Conservation (phyloP, 2,797 vertebrate genomes). For the Crocidura indochinensis region DNA sequence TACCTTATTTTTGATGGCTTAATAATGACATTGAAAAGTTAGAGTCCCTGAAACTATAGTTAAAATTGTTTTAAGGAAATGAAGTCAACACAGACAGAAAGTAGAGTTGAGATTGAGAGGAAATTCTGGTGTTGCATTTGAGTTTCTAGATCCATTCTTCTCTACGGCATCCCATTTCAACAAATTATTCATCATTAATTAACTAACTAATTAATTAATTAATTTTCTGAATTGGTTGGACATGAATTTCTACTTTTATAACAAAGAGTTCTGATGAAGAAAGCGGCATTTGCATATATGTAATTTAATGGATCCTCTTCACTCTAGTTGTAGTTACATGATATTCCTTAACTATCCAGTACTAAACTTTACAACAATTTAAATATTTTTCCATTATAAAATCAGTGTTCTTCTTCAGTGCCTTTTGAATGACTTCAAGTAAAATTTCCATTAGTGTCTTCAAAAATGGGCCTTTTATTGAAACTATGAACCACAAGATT, state of each 20-base stretch:
- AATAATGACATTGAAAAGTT: background rate
- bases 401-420: conserved; percentile 67
- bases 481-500: conserved; percentile 62
- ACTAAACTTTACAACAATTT: conserved; percentile 66
- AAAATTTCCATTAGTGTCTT: conserved; percentile 72
- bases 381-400: conserved; percentile 63
- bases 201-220: background rate
- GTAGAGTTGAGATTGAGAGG: conserved; percentile 4
- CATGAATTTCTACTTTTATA: conserved; percentile 19
- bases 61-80: background rate
- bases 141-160: background rate
- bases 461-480: conserved; percentile 61
- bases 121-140: background rate
- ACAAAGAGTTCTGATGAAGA: conserved; percentile 39
- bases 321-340: conserved; percentile 13
- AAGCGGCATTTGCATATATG: conserved; percentile 43
- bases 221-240: conserved; percentile 49
- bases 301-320: conserved; percentile 33
- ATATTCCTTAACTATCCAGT: conserved; percentile 62
- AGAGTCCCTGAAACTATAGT: background rate
- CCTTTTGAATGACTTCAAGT: conserved; percentile 70
- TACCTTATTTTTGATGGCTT: conserved; percentile 7
- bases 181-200: background rate
- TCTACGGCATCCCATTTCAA: background rate
- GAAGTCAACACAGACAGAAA: conserved; percentile 29